Percentiles rank a stretch among this genome's conserved stretches.
Conservation (phyloP, 2,888 invertebrate genomes). For the Pammene aurita region DNA sequence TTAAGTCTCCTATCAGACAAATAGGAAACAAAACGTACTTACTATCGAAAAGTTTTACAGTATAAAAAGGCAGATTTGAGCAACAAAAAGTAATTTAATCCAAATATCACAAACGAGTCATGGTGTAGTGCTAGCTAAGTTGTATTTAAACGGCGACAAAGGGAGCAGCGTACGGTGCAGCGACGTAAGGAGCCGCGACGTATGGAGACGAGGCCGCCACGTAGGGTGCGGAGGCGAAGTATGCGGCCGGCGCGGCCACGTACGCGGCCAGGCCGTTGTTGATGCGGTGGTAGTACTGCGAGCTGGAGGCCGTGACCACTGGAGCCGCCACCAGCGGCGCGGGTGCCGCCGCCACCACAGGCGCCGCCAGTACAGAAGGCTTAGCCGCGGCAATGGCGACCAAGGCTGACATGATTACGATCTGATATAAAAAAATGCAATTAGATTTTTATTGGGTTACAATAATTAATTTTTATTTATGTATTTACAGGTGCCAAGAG, state of each 20-base stretch:
- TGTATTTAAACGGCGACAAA: conserved; percentile 47
- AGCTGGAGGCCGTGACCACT: conserved; percentile 86
- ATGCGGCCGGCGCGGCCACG: conserved; percentile 71
- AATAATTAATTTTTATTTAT: too few relatives aligned
- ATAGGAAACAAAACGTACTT: too few relatives aligned
- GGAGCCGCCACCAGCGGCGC: conserved; percentile 74
- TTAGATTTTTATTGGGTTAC: background rate
- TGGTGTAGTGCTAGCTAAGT: conserved; percentile 18
- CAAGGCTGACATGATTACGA: conserved; percentile 66
- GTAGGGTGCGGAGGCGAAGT: conserved; percentile 58
- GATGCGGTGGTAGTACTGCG: conserved; percentile 86
- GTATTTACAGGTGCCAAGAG: too few relatives aligned
- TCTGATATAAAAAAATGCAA: conserved; percentile 53
- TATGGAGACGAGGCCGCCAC: conserved; percentile 50
- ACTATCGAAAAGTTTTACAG: background rate
- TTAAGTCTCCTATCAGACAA: too few relatives aligned
- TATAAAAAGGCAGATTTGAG: background rate
- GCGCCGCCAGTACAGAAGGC: conserved; percentile 63
- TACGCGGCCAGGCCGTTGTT: conserved; percentile 81
- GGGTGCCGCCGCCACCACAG: conserved; percentile 51
- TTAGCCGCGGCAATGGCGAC: conserved; percentile 70
- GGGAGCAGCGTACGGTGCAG: conserved; percentile 28
- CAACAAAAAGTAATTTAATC: conserved; percentile 26
- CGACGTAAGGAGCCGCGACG: conserved; percentile 28
- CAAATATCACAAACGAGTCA: conserved; percentile 36